Evolutionary conservation across 2,797 vertebrate species (phyloP), one percentile per base, ranked within the genome.

Genomic region (Danionella dracula): DNA sequence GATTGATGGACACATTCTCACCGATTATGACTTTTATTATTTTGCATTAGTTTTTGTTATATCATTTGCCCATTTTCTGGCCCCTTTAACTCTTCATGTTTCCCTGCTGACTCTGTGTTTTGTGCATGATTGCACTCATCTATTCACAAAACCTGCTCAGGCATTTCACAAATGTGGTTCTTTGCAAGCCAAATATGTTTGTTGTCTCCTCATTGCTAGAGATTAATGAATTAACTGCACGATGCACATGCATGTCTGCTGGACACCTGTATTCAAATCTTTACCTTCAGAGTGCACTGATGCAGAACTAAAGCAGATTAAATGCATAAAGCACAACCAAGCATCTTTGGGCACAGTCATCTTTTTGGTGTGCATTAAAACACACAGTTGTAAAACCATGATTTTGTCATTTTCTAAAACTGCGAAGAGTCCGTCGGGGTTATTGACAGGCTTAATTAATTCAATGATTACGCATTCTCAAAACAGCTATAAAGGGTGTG

Each of bases 231-330:
- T 8, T 15, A 50, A 35, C 20, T 13, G 9, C 2, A 17, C 31
- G 16, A 7, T 20, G 16, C 44, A 61, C 34, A 1, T 49, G n/a
- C n/a, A n/a, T n/a, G n/a, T 56, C 20, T 38, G 6, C 32, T 40
- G 5, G 10, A 38, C 15, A 32, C 23, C 55, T 57, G 38, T 23
- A 17, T 6, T 10, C 31, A 13, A 16, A 31, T 5, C 37, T 11
- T 56, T 8, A 29, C 20, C 63, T 46, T 19, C 46, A 27, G 20
- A 10, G 31, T 56, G 19, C 4, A 2, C 15, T 66, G 42, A 37
- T 12, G 8, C 20, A 15, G 49, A 17, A 63, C 71, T 84, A 84
- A 85, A 87, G 79, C 71, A 77, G 85, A 83, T 89, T 86, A 84
- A 57, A 34, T 70, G 78, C 83, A 84, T 80, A 86, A 86, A 86